These are phyloP conservation scores for Contarinia nasturtii DNA, from an alignment of 1,140 invertebrate genomes.

Conservation along the genomic window DNA sequence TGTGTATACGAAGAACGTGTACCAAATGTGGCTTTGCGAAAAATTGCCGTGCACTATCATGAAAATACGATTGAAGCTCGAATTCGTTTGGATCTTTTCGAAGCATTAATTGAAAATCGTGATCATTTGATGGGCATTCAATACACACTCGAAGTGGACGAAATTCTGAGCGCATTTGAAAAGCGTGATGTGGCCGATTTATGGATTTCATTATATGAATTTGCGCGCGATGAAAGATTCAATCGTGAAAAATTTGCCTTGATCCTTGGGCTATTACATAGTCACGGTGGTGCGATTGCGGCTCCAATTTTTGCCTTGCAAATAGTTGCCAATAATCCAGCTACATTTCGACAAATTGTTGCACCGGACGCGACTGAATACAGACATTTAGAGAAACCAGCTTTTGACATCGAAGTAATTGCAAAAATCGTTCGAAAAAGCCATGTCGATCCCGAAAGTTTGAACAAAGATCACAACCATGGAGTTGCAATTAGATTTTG, in stretches of 20 bases:
- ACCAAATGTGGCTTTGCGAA: no score
- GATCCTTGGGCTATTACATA: background rate
- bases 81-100: no score
- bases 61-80: no score
- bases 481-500: background rate
- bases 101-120: no score
- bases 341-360: background rate
- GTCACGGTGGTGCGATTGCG: background rate
- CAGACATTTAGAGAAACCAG: background rate
- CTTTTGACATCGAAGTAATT: background rate
- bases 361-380: background rate
- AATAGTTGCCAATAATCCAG: background rate
- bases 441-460: background rate
- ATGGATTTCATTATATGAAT: background rate
- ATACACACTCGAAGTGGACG: no score
- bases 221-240: background rate
- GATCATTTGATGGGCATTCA: no score
- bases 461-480: background rate
- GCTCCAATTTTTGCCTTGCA: background rate
- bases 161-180: no score
- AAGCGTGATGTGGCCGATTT: background rate
- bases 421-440: background rate
- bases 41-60: no score
- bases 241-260: background rate
- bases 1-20: no score